Evolutionary conservation across 2,113 vertebrate species (phyloP), one percentile per base, ranked within the genome.

Genomic region (Laticauda colubrina): DNA sequence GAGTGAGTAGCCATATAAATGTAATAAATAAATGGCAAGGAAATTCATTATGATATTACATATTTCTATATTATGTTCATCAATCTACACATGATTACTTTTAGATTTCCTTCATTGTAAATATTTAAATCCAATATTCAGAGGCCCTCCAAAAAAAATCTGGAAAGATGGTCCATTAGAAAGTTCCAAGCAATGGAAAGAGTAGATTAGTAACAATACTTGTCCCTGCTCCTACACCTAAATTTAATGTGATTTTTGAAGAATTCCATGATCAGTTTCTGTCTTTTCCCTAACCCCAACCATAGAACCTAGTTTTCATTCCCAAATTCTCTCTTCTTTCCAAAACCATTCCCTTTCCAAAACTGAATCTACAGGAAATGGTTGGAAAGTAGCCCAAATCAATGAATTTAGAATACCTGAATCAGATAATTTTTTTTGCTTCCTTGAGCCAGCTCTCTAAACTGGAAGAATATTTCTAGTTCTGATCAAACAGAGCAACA

Each of bases 401-500:
- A 85, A 92, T 89, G 43, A 48, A 81, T 12, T 21, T n/a, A 59
- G 29, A 14, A 34, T 89, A 93, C 21, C 45, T 85, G n/a, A 85
- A 55, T 39, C 7, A 24, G 69, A 59, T 61, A 10, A 51, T 61
- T 3, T 56, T 57, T 89, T 85, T 55, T 57, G 26, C 26, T 81
- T 56, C 43, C 43, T 39, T 56, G 20, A 75, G 75, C 10, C 29
- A 87, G 45, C 15, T 10, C 29, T 11, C 81, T 81, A 5, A 20
- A 39, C 12, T n/a, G 69, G 24, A 57, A 39, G 3, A 21, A 6
- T 55, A 14, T n/a, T 55, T 48, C 39, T 45, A 4, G 2, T 9
- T 57, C 3, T 11, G 1, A 34, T 90, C 93, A 91, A 51, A 26
- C 89, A 55, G 90, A 54, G 48, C 91, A 95, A 95, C 0, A 29